Evolutionary conservation across 2,113 vertebrate species (phyloP).

Genomic region (Isichthys henryi): DNA sequence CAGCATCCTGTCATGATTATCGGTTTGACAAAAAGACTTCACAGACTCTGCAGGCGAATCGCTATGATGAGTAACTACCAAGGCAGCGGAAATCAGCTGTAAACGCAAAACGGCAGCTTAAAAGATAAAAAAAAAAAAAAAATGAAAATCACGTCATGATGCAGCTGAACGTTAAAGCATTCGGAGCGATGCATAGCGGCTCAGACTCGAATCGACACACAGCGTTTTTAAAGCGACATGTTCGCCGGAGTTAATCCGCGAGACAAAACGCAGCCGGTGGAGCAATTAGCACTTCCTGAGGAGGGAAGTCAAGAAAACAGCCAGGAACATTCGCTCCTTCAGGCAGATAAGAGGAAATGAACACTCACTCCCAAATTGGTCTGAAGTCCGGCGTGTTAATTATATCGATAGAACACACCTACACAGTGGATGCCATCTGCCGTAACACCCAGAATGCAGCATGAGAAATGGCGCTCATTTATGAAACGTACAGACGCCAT

Average conservation of each 20-base stretch:
- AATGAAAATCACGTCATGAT: not conserved
- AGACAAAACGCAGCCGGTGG: not conserved
- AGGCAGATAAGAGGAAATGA: not conserved
- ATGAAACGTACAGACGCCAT: not conserved
- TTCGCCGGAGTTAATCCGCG: not conserved
- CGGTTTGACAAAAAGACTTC: not conserved
- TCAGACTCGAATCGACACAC: not conserved
- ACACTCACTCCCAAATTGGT: not conserved
- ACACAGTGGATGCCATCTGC: not conserved
- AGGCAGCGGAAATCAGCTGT: not conserved
- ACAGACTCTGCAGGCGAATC: not conserved
- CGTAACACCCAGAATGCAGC: not conserved
- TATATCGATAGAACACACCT: not conserved
- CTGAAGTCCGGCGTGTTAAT: not conserved
- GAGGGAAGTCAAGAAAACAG: not conserved
- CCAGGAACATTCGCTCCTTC: not conserved
- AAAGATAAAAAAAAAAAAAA: not conserved
- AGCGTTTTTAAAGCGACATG: not conserved
- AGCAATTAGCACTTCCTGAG: not conserved
- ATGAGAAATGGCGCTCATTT: not conserved
- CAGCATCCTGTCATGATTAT: not conserved
- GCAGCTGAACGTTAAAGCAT: not conserved
- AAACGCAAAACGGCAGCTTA: not conserved
- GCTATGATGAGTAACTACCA: not conserved
- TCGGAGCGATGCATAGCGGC: not conserved